Evolutionary conservation across 2,888 invertebrate genomes (phyloP).

Genomic region (Cataglyphis rosenhaueri): DNA sequence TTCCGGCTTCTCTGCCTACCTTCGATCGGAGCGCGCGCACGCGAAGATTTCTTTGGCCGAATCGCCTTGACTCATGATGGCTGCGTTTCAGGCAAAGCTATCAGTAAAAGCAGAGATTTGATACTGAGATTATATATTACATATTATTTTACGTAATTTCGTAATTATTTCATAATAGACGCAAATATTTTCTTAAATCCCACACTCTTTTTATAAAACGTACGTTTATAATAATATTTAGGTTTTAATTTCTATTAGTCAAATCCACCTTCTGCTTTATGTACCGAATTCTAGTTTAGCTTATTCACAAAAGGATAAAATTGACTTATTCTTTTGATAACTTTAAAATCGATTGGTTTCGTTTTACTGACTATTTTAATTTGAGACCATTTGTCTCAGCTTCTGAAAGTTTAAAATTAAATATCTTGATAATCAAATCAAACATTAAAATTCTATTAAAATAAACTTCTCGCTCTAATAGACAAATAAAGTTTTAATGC

Average conservation of each 20-base stretch:
- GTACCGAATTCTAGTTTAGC: neutral
- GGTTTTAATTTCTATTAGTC: neutral
- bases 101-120: constrained; percentile 33
- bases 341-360: constrained; percentile 26
- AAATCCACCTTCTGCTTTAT: neutral
- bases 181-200: neutral
- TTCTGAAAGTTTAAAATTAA: constrained; percentile 40
- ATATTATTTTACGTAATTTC: neutral
- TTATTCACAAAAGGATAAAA: constrained; percentile 6
- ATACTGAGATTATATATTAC: neutral
- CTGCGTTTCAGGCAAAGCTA: constrained; percentile 19
- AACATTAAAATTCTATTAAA: constrained; percentile 41
- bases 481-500: constrained; percentile 45
- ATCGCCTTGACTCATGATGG: constrained; percentile 38
- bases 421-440: constrained; percentile 38
- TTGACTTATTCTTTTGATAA: neutral
- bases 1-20: constrained; percentile 45
- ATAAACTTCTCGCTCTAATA: constrained; percentile 41
- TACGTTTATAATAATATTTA: neutral
- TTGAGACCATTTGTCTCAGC: constrained; percentile 5
- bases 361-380: constrained; percentile 29
- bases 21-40: constrained; percentile 25
- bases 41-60: constrained; percentile 36
- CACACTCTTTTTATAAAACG: neutral
- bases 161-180: neutral